These are phyloP conservation scores for Sturnira hondurensis DNA, from an alignment of 2,113 vertebrate genomes.

Conservation along the genomic window DNA sequence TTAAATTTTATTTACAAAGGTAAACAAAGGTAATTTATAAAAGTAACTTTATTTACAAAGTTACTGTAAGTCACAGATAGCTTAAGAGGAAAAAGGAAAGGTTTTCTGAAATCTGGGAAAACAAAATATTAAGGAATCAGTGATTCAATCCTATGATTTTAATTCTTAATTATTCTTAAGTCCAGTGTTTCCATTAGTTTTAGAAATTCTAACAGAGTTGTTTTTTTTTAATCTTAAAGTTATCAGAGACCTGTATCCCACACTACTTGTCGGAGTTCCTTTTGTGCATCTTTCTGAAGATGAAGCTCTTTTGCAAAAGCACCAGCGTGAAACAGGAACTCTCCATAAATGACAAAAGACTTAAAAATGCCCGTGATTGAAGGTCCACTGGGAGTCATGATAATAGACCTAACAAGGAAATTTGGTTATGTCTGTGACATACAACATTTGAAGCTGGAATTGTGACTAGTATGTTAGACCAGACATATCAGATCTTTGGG, in stretches of 20 bases:
- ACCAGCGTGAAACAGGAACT: background rate
- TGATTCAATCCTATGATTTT: background rate
- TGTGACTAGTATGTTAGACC: background rate
- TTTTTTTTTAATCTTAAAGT: background rate
- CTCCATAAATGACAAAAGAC: background rate
- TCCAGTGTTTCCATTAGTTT: background rate
- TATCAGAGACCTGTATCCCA: background rate
- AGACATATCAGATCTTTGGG: background rate
- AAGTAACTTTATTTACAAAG: no score
- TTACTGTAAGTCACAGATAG: background rate
- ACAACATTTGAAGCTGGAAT: background rate
- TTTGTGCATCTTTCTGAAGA: background rate
- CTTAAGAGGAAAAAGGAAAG: background rate
- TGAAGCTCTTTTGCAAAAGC: background rate
- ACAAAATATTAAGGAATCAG: background rate
- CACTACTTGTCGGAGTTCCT: background rate
- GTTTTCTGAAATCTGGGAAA: background rate
- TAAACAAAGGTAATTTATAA: no score
- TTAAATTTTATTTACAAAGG: background rate
- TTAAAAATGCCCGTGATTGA: background rate
- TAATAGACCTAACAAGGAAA: background rate
- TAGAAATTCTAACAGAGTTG: background rate
- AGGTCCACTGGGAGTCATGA: background rate
- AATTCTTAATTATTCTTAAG: background rate
- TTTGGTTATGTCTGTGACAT: background rate